phyloP scores from a whole-genome alignment of 2,888 invertebrate genomes.

The Ormyrus nitidulus region DNA sequence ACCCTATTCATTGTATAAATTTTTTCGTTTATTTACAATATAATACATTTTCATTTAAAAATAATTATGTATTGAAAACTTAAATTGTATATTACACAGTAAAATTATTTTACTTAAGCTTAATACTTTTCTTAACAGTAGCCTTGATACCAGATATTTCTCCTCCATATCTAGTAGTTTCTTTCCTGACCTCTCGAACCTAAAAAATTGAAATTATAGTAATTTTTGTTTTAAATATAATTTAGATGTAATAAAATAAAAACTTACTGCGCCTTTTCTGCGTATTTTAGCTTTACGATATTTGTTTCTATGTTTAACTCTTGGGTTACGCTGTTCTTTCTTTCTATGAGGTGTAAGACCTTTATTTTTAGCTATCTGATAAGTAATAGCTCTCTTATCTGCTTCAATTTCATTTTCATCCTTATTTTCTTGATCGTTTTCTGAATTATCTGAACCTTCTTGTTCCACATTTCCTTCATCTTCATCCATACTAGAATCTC shows the following conservation, averaged over 20 bases:
- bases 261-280: conserved; percentile 91
- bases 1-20: conserved; percentile 61
- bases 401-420: conserved; percentile 53
- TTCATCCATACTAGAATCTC: conserved; percentile 27
- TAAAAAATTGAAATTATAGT: conserved; percentile 66
- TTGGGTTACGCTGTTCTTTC: conserved; percentile 94
- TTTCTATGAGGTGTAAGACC: conserved; percentile 93
- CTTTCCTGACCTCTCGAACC: conserved; percentile 88
- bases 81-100: neutral
- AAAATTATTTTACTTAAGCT: conserved; percentile 81
- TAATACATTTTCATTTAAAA: conserved; percentile 7
- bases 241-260: conserved; percentile 22
- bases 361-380: conserved; percentile 97
- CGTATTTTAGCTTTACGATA: conserved; percentile 94
- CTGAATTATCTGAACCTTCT: conserved; percentile 69
- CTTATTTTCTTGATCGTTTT: conserved; percentile 57
- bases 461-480: conserved; percentile 74
- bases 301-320: conserved; percentile 95
- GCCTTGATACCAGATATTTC: conserved; percentile 96
- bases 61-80: neutral
- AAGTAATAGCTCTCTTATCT: conserved; percentile 90
- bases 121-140: conserved; percentile 91
- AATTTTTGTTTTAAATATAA: conserved; percentile 23
- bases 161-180: conserved; percentile 89
- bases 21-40: conserved; percentile 41